Conservation (phyloP, 2,888 invertebrate species). For the Caenorhabditis japonica region DNA sequence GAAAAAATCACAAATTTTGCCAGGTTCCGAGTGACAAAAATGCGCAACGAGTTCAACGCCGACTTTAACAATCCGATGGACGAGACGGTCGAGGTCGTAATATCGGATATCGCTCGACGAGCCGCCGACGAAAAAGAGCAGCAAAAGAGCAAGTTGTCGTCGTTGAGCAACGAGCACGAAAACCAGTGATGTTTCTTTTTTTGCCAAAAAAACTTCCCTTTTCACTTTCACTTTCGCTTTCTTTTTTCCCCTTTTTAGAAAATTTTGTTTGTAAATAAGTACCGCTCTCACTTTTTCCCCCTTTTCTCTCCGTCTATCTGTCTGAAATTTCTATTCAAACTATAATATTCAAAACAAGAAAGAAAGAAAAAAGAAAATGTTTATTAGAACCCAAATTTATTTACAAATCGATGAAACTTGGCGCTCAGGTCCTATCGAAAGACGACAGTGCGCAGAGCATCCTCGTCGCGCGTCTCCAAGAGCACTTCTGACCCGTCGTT, state of each 20-base stretch:
- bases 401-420: not conserved
- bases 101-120: conserved; percentile 60
- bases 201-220: no score
- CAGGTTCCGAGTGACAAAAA: conserved; percentile 73
- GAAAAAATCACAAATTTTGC: no score
- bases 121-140: conserved; percentile 54
- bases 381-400: not conserved
- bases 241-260: not conserved
- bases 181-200: conserved; percentile 18
- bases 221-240: not conserved
- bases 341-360: no score
- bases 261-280: conserved; percentile 5
- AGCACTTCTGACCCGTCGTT: conserved; percentile 91
- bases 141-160: conserved; percentile 11
- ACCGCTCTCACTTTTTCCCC: not conserved
- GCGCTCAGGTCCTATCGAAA: conserved; percentile 57
- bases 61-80: conserved; percentile 76
- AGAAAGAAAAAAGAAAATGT: no score
- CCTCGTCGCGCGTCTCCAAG: conserved; percentile 88
- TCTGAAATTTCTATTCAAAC: no score
- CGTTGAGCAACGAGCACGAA: conserved; percentile 10
- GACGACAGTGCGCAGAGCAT: conserved; percentile 87
- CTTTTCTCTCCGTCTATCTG: no score
- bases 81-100: conserved; percentile 66
- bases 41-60: conserved; percentile 70